Percentiles rank a stretch among this genome's conserved stretches.
phyloP scores from a whole-genome alignment of 2,113 vertebrate genomes.

The Ceyx cyanopectus region DNA sequence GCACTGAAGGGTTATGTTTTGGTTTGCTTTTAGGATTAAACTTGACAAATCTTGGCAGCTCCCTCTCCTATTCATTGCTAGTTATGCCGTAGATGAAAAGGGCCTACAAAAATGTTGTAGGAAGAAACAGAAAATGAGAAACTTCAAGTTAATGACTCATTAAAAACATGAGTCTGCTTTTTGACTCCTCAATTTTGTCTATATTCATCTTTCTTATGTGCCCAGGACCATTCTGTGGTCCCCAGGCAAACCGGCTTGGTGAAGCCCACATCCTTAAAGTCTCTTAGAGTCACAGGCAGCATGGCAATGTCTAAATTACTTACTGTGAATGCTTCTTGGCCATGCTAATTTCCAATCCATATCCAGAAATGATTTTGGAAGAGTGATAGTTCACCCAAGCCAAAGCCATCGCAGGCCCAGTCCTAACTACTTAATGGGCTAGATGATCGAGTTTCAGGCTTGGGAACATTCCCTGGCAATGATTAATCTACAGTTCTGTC shows the following conservation, averaged over 20 bases:
- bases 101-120: background rate
- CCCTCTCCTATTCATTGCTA: background rate
- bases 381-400: background rate
- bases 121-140: constrained; percentile 1
- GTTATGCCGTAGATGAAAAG: constrained; percentile 10
- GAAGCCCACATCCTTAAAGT: background rate
- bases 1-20: background rate
- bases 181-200: background rate
- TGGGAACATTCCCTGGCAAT: constrained; percentile 44
- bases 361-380: constrained; percentile 44
- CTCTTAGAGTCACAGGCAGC: background rate
- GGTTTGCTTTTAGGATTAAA: constrained; percentile 30
- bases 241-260: background rate
- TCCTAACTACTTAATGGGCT: constrained; percentile 21
- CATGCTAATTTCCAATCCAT: background rate
- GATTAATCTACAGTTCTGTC: background rate
- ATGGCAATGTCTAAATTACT: background rate
- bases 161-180: background rate
- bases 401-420: constrained; percentile 18
- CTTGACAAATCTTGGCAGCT: constrained; percentile 34
- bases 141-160: background rate
- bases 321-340: constrained; percentile 18
- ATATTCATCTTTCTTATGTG: background rate
- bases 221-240: background rate
- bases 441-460: constrained; percentile 8